Percentiles rank a stretch among this genome's conserved stretches.
Evolutionary conservation across 92 coral and sea anemone genomes (phyloP).

Genomic region (Epizoanthus scotinus): DNA sequence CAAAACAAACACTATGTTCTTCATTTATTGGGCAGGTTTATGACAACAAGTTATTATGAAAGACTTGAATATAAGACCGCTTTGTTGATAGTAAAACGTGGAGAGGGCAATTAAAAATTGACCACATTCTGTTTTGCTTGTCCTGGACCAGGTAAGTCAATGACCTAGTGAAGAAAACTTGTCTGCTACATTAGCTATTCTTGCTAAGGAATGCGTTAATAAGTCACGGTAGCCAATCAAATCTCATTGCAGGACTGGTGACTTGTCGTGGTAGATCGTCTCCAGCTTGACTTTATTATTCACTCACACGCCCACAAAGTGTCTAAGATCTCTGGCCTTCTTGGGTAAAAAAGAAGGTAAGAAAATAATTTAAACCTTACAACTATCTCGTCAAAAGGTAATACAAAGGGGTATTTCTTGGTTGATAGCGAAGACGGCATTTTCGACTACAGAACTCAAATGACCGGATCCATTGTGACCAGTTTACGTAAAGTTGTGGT

Average conservation of each 20-base stretch:
- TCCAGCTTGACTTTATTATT: slow-evolving; percentile 11
- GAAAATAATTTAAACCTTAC: neutral
- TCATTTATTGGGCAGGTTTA: slow-evolving; percentile 27
- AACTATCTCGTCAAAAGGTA: neutral
- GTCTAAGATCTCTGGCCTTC: slow-evolving; percentile 42
- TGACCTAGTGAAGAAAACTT: slow-evolving; percentile 40
- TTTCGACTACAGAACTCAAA: neutral
- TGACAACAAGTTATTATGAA: slow-evolving; percentile 67
- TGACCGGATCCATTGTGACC: too few relatives aligned
- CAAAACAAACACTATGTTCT: slow-evolving; percentile 22
- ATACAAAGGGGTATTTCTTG: neutral
- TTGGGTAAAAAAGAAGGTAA: slow-evolving; percentile 39
- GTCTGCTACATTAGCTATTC: slow-evolving; percentile 29
- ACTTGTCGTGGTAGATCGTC: slow-evolving; percentile 20
- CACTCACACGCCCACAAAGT: slow-evolving; percentile 24
- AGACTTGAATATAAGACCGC: slow-evolving; percentile 67
- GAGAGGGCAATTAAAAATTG: slow-evolving; percentile 30
- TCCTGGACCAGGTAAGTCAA: slow-evolving; percentile 17
- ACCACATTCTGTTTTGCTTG: slow-evolving; percentile 27
- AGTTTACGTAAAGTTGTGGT: too few relatives aligned
- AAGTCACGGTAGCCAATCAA: slow-evolving; percentile 29
- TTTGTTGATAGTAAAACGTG: slow-evolving; percentile 30
- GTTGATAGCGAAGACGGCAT: neutral
- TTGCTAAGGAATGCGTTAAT: slow-evolving; percentile 41
- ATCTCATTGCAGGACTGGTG: slow-evolving; percentile 33